These are phyloP conservation scores for Leptoclinus maculatus DNA, from an alignment of 2,797 vertebrate genomes.

Conservation along the genomic window DNA sequence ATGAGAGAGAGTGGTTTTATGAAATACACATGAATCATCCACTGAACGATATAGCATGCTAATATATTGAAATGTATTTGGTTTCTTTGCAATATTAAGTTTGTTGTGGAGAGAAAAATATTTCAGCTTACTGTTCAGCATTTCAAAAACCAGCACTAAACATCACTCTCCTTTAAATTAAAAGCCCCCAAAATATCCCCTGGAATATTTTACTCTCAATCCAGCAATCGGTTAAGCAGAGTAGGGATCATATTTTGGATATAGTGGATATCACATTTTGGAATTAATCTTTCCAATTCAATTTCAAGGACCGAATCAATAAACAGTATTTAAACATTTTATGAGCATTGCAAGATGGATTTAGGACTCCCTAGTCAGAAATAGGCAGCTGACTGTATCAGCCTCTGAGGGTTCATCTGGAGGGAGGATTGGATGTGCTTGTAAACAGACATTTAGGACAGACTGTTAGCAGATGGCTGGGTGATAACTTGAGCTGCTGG, in stretches of 20 bases:
- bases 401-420: constrained; percentile 25
- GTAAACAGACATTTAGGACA: constrained; percentile 59
- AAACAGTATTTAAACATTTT: constrained; percentile 59
- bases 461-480: constrained; percentile 70
- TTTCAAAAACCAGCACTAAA: constrained; percentile 32
- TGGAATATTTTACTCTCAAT: constrained; percentile 33
- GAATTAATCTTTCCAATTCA: constrained; percentile 65
- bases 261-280: constrained; percentile 52
- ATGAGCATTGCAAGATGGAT: constrained; percentile 39
- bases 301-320: constrained; percentile 52
- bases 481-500: constrained; percentile 71
- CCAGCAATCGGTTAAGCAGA: constrained; percentile 48
- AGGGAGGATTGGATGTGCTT: constrained; percentile 37
- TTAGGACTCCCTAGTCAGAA: constrained; percentile 49
- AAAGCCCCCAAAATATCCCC: constrained; percentile 42
- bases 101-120: constrained; percentile 30
- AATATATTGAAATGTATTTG: constrained; percentile 52
- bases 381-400: constrained; percentile 38
- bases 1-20: constrained; percentile 41
- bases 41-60: constrained; percentile 38
- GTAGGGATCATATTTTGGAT: constrained; percentile 50
- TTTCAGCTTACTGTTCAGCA: constrained; percentile 37
- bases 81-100: constrained; percentile 19
- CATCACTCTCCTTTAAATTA: constrained; percentile 51
- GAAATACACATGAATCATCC: constrained; percentile 54